Percentiles rank a stretch among this genome's conserved stretches.
These are phyloP conservation scores for Remorina albescens DNA, from an alignment of 2,797 vertebrate genomes.

Conservation along the genomic window DNA sequence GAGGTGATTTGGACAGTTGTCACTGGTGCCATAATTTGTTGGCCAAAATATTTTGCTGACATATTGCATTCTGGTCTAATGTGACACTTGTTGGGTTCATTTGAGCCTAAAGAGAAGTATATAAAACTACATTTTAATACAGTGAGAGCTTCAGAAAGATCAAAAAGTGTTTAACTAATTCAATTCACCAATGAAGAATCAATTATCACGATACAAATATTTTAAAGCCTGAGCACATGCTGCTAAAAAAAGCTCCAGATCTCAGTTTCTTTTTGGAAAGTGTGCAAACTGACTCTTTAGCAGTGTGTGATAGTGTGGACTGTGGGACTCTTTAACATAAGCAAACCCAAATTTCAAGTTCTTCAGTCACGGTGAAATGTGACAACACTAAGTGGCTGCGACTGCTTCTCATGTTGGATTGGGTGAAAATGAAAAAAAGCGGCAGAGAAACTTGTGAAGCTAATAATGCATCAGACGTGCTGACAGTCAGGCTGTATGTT, in stretches of 20 bases:
- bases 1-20: too few relatives aligned
- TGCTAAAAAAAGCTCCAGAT: not conserved
- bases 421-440: constrained; percentile 25
- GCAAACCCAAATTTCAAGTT: constrained; percentile 20
- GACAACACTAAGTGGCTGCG: constrained; percentile 46
- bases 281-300: constrained; percentile 13
- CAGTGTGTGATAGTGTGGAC: not conserved
- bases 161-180: not conserved
- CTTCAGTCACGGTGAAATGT: constrained; percentile 29
- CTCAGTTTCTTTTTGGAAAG: not conserved
- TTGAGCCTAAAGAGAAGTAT: not conserved
- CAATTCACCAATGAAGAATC: not conserved
- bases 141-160: not conserved
- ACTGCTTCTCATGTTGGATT: constrained; percentile 35
- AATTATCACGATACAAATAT: not conserved
- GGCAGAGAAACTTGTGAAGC: constrained; percentile 32
- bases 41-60: not conserved
- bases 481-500: constrained; percentile 71
- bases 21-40: not conserved
- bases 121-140: not conserved
- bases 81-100: not conserved
- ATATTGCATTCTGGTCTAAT: not conserved
- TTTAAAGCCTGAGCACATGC: not conserved
- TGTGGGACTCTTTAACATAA: constrained; percentile 1
- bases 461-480: constrained; percentile 62